Base-by-base conservation (phyloP, 1,140 invertebrate genomes). In the Drosophila navojoa region DNA sequence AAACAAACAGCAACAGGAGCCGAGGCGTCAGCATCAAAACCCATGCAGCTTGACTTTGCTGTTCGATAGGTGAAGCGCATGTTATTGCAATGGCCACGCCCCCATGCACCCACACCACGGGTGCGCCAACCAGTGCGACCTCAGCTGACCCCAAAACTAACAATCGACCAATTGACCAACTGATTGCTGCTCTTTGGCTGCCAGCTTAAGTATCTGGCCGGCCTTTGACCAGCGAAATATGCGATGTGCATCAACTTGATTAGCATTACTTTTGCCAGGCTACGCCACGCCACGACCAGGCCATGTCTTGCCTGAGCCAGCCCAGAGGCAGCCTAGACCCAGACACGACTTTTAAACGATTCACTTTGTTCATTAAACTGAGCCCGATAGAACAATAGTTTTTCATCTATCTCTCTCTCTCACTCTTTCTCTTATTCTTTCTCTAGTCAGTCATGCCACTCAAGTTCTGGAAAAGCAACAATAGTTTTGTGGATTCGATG, bases 161-260 rank as follows among this genome's bases (percentile, higher is more conserved):
- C 15, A 19, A 35, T 49, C 32, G 16, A 53, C 35, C 35, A 38
- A 38, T 11, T 9, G 32, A 32, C 32, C 32, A 32, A 32, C 32
- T 32, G 32, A 32, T 32, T 32, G 32, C 35, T 38, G 35, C 10
- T 38, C 11, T 38, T 38, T 38, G 35, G 11, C 35, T 4, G 3
- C 16, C 40, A 15, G 4, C 11, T n/a, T 7, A 32, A 32, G 32
- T 32, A 32, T 45, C 57, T 35, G 40, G 11, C 35, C 22, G 10
- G 35, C 15, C 32, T 16, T 16, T 44, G 44, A 6, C n/a, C 40
- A 57, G 45, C 49, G 29, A 60, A 59, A 68, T 67, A 53, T 68
- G 44, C 66, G 49, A 60, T 62, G 71, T 70, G 27, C 64, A 71
- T 74, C 71, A 69, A 44, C 66, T 70, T 72, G 63, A 68, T 72